Evolutionary conservation across 1,140 invertebrate species (phyloP).

Genomic region (Drosophila sp.): DNA sequence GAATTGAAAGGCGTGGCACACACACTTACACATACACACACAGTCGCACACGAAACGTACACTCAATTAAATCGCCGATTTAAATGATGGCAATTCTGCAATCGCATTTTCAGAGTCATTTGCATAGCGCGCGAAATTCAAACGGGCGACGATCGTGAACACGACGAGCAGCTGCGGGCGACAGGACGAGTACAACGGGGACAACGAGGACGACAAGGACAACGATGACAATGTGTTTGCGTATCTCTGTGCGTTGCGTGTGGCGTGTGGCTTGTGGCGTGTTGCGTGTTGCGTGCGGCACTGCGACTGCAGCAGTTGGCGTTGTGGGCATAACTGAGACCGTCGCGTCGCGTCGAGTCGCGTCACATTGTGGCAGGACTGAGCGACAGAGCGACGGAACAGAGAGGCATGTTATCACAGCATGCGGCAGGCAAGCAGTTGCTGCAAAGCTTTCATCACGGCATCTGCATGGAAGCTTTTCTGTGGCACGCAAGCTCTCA

Average conservation of each 20-base stretch:
- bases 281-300: slow-evolving; percentile 18
- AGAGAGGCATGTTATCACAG: slow-evolving; percentile 62
- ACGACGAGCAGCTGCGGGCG: neutral
- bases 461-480: slow-evolving; percentile 61
- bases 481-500: slow-evolving; percentile 69
- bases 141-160: slow-evolving; percentile 23
- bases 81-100: slow-evolving; percentile 20
- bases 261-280: slow-evolving; percentile 4
- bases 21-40: no score
- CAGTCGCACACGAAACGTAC: slow-evolving; percentile 9
- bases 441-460: slow-evolving; percentile 54
- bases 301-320: slow-evolving; percentile 73
- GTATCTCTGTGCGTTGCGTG: slow-evolving; percentile 25
- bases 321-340: slow-evolving; percentile 72
- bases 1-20: slow-evolving; percentile 11
- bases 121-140: slow-evolving; percentile 40
- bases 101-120: slow-evolving; percentile 15
- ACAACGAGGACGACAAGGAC: slow-evolving; percentile 21
- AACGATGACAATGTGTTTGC: slow-evolving; percentile 25
- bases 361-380: slow-evolving; percentile 44
- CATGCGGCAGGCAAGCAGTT: slow-evolving; percentile 47
- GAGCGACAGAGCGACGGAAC: neutral
- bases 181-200: slow-evolving; percentile 9
- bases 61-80: neutral
- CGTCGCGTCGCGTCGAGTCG: slow-evolving; percentile 39